Evolutionary conservation across 2,888 invertebrate genomes (phyloP).

Genomic region (Priocnemis perturbator): DNA sequence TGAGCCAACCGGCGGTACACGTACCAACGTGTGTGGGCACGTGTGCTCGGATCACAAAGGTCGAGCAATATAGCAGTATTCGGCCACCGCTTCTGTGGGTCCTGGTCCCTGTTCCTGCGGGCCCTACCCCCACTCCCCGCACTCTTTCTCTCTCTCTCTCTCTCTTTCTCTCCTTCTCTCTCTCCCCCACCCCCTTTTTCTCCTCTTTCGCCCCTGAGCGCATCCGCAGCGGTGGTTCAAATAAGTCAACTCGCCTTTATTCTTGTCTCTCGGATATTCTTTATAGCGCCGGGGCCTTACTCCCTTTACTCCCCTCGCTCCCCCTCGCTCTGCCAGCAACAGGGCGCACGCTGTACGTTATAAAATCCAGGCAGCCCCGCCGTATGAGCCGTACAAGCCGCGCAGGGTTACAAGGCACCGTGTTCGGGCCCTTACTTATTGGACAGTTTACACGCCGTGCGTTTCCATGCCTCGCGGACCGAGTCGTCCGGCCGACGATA

Average conservation of each 20-base stretch:
- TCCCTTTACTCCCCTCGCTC: conserved; percentile 35
- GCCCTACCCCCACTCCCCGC: conserved; percentile 24
- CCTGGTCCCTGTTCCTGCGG: conserved; percentile 31
- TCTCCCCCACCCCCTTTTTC: conserved; percentile 1
- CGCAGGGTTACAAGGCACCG: conserved; percentile 61
- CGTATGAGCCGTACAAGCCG: conserved; percentile 61
- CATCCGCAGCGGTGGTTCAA: conserved; percentile 57
- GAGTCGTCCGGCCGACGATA: too few species aligned
- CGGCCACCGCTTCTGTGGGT: conserved; percentile 64
- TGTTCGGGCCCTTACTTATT: conserved; percentile 72
- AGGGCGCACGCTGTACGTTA: conserved; percentile 51
- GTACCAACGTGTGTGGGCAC: conserved; percentile 61
- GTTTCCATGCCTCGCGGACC: conserved; percentile 33
- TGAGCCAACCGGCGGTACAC: conserved; percentile 22
- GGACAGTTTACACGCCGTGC: conserved; percentile 71
- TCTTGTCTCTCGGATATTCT: conserved; percentile 70
- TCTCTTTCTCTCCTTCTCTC: neutral
- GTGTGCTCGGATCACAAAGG: conserved; percentile 65
- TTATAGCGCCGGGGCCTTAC: conserved; percentile 58
- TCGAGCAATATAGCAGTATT: conserved; percentile 68
- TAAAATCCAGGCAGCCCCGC: conserved; percentile 41
- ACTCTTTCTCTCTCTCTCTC: conserved; percentile 6
- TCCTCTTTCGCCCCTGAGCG: conserved; percentile 29
- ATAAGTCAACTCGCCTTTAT: conserved; percentile 72
- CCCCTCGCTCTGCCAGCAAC: conserved; percentile 15